These are phyloP conservation scores for Dipus sagitta DNA, from an alignment of 2,797 vertebrate species.

Conservation along the genomic window DNA sequence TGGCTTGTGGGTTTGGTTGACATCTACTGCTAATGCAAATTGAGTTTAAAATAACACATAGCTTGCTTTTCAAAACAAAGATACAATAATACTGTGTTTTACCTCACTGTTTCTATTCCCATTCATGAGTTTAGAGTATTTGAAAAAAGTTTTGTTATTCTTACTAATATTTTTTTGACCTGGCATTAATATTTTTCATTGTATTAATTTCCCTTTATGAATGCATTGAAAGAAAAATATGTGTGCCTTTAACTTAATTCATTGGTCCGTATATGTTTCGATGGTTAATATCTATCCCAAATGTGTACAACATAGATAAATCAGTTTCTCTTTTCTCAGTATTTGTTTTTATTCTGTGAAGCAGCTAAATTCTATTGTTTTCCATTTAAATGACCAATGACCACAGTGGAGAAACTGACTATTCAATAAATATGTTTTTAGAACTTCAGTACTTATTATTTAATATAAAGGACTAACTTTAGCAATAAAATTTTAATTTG, in stretches of 20 bases:
- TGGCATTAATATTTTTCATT: not conserved
- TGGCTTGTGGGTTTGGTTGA: not conserved
- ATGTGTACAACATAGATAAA: not conserved
- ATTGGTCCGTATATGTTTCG: not conserved
- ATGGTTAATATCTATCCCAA: not conserved
- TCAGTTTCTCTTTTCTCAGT: not conserved
- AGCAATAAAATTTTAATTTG: constrained; percentile 50
- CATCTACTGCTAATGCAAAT: not conserved
- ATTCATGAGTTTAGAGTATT: not conserved
- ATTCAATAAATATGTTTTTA: not conserved
- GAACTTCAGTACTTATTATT: not conserved
- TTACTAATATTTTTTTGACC: not conserved
- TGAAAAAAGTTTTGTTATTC: not conserved
- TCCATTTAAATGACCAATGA: not conserved
- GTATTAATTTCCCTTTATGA: not conserved
- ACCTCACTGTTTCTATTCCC: not conserved
- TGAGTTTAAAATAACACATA: not conserved
- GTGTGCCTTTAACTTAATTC: not conserved
- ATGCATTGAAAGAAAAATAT: not conserved
- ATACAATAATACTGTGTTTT: not conserved
- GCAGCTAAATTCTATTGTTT: not conserved
- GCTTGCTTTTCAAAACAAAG: not conserved
- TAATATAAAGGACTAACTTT: not conserved
- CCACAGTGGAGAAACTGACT: not conserved
- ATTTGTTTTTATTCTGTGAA: not conserved